Evolutionary conservation across 2,888 invertebrate species (phyloP).

Genomic region (Andrena hattorfiana): DNA sequence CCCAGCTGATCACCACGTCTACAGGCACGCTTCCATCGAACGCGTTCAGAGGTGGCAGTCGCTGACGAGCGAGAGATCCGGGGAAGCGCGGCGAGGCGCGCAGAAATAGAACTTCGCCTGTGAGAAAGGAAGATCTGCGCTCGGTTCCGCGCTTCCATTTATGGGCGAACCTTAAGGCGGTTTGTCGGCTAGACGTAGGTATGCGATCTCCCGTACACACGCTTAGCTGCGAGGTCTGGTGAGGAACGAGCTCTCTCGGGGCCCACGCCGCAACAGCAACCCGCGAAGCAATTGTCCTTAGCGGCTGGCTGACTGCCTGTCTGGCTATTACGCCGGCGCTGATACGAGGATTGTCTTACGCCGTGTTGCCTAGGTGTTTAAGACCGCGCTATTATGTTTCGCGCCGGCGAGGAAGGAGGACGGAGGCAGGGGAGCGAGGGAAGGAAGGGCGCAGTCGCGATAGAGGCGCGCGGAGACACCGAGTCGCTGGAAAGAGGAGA

Average conservation of each 20-base stretch:
- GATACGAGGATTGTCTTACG: slow-evolving; percentile 77
- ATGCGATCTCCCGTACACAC: slow-evolving; percentile 50
- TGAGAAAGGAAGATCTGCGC: slow-evolving; percentile 42
- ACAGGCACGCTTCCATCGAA: neutral
- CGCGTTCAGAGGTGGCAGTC: neutral
- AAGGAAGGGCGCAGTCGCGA: slow-evolving; percentile 12
- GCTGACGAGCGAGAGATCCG: neutral
- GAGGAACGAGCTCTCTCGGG: slow-evolving; percentile 57
- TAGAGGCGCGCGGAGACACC: neutral
- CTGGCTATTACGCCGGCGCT: slow-evolving; percentile 74
- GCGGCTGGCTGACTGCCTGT: slow-evolving; percentile 70
- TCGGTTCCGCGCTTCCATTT: slow-evolving; percentile 60
- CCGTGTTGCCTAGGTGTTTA: slow-evolving; percentile 70
- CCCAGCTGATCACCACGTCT: neutral
- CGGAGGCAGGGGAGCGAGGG: neutral
- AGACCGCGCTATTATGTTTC: slow-evolving; percentile 72
- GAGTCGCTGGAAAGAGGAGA: slow-evolving; percentile 18
- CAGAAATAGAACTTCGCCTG: neutral
- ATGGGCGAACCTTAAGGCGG: slow-evolving; percentile 62
- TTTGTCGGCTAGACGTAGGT: slow-evolving; percentile 60
- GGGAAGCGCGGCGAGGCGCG: neutral
- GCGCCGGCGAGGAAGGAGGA: slow-evolving; percentile 34
- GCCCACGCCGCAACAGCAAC: slow-evolving; percentile 63
- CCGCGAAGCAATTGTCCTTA: slow-evolving; percentile 74
- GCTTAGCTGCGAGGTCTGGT: slow-evolving; percentile 35